Conservation (phyloP, 2,113 vertebrate species). For the Lamprologus lemairii region DNA sequence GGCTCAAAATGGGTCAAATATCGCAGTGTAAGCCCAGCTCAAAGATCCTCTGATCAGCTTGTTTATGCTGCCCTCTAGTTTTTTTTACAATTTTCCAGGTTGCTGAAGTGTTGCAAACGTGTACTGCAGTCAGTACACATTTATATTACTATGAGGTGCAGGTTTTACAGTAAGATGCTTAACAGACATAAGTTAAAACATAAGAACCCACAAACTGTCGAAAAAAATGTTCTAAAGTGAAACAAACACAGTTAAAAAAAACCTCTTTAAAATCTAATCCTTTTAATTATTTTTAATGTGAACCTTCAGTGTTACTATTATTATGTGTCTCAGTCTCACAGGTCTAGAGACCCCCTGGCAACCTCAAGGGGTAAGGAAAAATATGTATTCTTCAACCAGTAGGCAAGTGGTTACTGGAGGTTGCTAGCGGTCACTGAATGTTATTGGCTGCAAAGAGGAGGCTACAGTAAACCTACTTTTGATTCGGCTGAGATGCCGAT, state of each 20-base stretch:
- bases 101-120: neutral
- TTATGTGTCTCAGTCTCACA: neutral
- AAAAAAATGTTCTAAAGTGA: neutral
- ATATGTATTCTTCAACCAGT: neutral
- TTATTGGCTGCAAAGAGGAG: neutral
- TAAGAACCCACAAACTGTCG: neutral
- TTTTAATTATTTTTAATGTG: neutral
- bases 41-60: neutral
- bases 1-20: neutral
- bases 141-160: neutral
- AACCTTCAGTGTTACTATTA: neutral
- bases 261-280: neutral
- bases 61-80: neutral
- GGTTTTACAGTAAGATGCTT: neutral
- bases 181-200: neutral
- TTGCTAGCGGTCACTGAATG: neutral
- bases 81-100: neutral
- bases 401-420: neutral
- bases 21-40: accelerated
- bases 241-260: neutral
- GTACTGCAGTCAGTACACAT: neutral
- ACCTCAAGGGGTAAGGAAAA: neutral
- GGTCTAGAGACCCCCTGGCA: neutral
- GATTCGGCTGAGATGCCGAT: neutral
- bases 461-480: neutral